Percentiles rank a stretch among this genome's conserved stretches.
Conservation (phyloP, 2,888 invertebrate genomes). For the Phasia obesa region DNA sequence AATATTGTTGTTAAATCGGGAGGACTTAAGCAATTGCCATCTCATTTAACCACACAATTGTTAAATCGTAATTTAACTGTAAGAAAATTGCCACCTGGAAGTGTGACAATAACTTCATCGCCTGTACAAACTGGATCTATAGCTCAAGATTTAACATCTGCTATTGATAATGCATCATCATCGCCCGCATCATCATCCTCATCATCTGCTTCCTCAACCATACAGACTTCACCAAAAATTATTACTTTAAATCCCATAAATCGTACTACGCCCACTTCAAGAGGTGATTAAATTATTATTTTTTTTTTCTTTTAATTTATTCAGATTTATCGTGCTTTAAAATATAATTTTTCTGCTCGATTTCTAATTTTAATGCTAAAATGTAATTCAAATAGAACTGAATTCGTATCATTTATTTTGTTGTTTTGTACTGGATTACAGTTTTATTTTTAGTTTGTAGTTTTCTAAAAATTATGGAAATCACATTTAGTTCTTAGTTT, state of each 20-base stretch:
- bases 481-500: slow-evolving; percentile 2
- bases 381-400: slow-evolving; percentile 9
- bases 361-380: no score
- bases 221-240: slow-evolving; percentile 73
- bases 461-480: slow-evolving; percentile 17
- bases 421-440: slow-evolving; percentile 1
- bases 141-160: slow-evolving; percentile 22
- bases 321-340: slow-evolving; percentile 29
- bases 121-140: slow-evolving; percentile 53
- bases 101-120: slow-evolving; percentile 70
- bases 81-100: slow-evolving; percentile 75
- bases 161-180: slow-evolving; percentile 22
- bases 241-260: slow-evolving; percentile 74
- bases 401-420: slow-evolving; percentile 18
- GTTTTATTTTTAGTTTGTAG: slow-evolving; percentile 16
- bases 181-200: slow-evolving; percentile 40
- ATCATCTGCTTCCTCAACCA: slow-evolving; percentile 55
- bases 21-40: slow-evolving; percentile 74
- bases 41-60: slow-evolving; percentile 74
- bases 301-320: slow-evolving; percentile 10
- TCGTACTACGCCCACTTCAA: slow-evolving; percentile 61
- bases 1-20: slow-evolving; percentile 77
- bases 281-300: slow-evolving; percentile 48
- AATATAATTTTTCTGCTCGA: slow-evolving; percentile 46
- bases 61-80: slow-evolving; percentile 78